phyloP scores from a whole-genome alignment of 2,113 vertebrate genomes.

The Bubo scandiacus region DNA sequence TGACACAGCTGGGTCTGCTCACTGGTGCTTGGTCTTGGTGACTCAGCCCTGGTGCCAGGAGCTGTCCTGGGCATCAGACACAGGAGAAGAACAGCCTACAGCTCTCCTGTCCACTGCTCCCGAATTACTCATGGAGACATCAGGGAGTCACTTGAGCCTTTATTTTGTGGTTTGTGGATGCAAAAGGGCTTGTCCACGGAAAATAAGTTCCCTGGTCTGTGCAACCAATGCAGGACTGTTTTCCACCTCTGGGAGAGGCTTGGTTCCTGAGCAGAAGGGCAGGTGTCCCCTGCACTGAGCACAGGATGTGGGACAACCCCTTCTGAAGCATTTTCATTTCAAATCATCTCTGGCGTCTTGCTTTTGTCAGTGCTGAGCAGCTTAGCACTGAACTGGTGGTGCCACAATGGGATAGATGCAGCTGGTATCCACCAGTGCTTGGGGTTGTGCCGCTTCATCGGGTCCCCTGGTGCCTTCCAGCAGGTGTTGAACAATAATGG shows the following conservation, averaged over 20 bases:
- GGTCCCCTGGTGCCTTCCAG: background rate
- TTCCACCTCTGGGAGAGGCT: background rate
- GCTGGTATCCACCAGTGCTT: background rate
- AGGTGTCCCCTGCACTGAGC: background rate
- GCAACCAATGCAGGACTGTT: background rate
- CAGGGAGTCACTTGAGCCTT: background rate
- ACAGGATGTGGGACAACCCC: background rate
- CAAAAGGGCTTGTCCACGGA: accelerated
- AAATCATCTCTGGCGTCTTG: background rate
- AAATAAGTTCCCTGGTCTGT: accelerated
- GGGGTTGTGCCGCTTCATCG: background rate
- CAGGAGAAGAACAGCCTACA: background rate
- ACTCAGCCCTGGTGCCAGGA: background rate
- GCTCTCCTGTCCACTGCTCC: background rate
- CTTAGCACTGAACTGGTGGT: background rate
- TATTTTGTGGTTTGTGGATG: background rate
- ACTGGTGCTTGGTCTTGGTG: accelerated
- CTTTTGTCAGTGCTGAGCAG: background rate
- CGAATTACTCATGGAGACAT: background rate
- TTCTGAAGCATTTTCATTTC: background rate
- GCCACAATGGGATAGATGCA: accelerated
- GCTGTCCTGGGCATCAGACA: background rate
- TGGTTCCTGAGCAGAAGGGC: background rate
- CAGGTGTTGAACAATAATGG: background rate
- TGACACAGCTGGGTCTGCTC: accelerated